Evolutionary conservation across 2,113 vertebrate genomes (phyloP).

Genomic region (Eulemur rufifrons): DNA sequence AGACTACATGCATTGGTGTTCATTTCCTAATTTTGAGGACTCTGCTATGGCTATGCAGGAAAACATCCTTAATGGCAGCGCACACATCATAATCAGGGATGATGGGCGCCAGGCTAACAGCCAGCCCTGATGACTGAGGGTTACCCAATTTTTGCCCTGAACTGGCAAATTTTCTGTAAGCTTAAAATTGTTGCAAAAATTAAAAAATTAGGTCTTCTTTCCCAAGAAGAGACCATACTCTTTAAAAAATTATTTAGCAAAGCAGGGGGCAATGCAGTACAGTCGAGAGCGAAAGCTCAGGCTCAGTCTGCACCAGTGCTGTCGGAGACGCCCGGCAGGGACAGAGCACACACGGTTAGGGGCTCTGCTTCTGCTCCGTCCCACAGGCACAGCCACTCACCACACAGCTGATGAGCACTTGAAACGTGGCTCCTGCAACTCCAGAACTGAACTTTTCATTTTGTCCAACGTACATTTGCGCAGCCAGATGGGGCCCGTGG

Average conservation of each 20-base stretch:
- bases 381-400: fast-evolving
- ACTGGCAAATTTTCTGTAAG: neutral
- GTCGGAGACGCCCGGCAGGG: neutral
- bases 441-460: neutral
- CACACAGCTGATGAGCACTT: fast-evolving
- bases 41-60: neutral
- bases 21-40: neutral
- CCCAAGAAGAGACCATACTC: neutral
- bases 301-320: fast-evolving
- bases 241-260: neutral
- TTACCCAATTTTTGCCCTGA: neutral
- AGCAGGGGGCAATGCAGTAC: fast-evolving
- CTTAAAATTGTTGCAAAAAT: neutral
- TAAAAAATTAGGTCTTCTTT: neutral
- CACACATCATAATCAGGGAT: neutral
- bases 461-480: neutral
- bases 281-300: fast-evolving
- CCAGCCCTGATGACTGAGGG: neutral
- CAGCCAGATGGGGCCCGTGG: fast-evolving
- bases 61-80: neutral
- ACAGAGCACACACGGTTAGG: too few relatives aligned
- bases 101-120: neutral
- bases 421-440: neutral
- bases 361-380: neutral
- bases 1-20: neutral